These are phyloP conservation scores for Oncorhynchus nerka DNA, from an alignment of 2,113 vertebrate genomes.

Conservation along the genomic window DNA sequence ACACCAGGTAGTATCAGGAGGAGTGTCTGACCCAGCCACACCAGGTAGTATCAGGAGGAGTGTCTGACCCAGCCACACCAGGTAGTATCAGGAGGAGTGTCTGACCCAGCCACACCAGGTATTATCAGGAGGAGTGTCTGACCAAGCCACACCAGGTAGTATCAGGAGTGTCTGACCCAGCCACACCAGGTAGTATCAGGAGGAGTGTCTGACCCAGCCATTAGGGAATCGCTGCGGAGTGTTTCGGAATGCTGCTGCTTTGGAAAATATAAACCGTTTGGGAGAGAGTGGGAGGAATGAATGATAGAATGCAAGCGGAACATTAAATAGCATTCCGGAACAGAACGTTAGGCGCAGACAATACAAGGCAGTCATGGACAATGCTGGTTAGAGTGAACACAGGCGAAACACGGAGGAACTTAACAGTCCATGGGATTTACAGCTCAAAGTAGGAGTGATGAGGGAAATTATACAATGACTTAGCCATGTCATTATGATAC, in stretches of 20 bases:
- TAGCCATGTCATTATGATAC: conserved; percentile 40
- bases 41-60: no score
- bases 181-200: conserved; percentile 10
- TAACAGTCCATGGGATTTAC: conserved; percentile 47
- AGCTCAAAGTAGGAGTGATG: conserved; percentile 43
- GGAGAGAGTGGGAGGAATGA: conserved; percentile 30
- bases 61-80: no score
- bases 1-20: no score
- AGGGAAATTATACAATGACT: conserved; percentile 47
- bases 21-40: no score
- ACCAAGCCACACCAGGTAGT: conserved; percentile 21
- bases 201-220: conserved; percentile 38
- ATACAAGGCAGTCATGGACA: conserved; percentile 46
- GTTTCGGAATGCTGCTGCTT: conserved; percentile 31
- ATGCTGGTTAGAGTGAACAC: conserved; percentile 40
- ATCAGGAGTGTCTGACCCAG: not conserved
- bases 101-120: no score
- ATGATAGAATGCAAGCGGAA: conserved; percentile 52
- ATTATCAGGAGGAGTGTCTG: no score
- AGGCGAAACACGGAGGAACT: conserved; percentile 40
- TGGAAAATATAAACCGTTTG: conserved; percentile 57
- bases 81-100: no score
- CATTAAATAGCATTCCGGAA: conserved; percentile 45
- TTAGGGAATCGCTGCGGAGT: conserved; percentile 45
- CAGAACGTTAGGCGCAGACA: conserved; percentile 35